phyloP scores from a whole-genome alignment of 92 coral and sea anemone species.

The Paragorgia papillata region DNA sequence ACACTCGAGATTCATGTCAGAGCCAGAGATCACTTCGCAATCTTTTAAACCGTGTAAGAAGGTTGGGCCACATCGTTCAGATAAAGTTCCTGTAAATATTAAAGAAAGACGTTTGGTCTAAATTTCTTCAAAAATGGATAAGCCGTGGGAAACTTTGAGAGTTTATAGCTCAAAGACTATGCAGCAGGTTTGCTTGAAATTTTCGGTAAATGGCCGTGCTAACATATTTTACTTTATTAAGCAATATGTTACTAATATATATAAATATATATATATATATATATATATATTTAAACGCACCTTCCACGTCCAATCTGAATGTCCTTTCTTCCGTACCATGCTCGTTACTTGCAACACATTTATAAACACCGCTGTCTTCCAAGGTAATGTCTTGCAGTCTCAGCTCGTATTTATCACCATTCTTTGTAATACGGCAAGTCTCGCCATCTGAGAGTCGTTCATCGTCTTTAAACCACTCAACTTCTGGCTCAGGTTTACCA shows the following conservation, averaged over 20 bases:
- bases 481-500: conserved; percentile 88
- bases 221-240: too few relatives aligned
- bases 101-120: too few relatives aligned
- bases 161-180: too few relatives aligned
- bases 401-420: conserved; percentile 40
- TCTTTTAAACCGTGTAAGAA: conserved; percentile 26
- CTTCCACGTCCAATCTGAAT: conserved; percentile 82
- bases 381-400: conserved; percentile 22
- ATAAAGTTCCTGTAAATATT: conserved; percentile 22
- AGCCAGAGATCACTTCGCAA: conserved; percentile 36
- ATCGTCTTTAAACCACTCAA: conserved; percentile 89
- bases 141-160: not conserved
- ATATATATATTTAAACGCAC: conserved; percentile 49
- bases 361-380: conserved; percentile 84
- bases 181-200: too few relatives aligned
- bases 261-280: too few relatives aligned
- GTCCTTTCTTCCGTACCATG: conserved; percentile 81
- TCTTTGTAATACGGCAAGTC: conserved; percentile 4
- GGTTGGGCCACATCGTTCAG: conserved; percentile 38
- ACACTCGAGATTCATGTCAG: conserved; percentile 33
- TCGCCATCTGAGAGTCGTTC: conserved; percentile 29
- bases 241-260: too few relatives aligned
- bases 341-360: conserved; percentile 83
- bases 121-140: not conserved
- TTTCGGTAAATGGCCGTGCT: too few relatives aligned